Evolutionary conservation across 2,113 vertebrate genomes (phyloP), one percentile per base, ranked within the genome.

Genomic region (Chaetodon auriga): DNA sequence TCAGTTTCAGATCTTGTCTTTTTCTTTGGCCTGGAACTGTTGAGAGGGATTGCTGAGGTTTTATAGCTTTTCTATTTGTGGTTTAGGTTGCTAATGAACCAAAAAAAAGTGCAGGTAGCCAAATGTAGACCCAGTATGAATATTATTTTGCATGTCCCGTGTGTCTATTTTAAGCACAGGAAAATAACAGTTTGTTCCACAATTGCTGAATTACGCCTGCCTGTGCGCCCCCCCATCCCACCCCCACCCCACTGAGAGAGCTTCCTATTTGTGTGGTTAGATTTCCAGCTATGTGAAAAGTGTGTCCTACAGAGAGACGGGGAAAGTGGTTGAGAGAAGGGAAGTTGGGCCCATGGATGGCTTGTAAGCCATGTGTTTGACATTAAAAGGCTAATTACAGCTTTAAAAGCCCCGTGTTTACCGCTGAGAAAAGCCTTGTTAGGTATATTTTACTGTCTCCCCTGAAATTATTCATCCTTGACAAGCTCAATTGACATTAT

Each of bases 361-460:
- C 70, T 92, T 90, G 90, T 84, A 62, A 81, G 85, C 87, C 93
- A 95, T 95, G 91, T 95, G 94, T 93, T 95, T 90, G 69, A 82
- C 94, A 95, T 96, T 96, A 96, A 90, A 92, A 83, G 81, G 91
- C 94, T 95, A 95, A 96, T 96, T 95, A 87, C 91, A 93, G 91
- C 92, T 93, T 92, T 94, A 93, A 96, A 94, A 95, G 90, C 85
- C 54, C 74, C 5, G 81, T 91, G 91, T 94, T 96, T 94, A 95
- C 89, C 88, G 72, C 92, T 83, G 89, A 94, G 88, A 90, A 89
- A 92, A 87, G 84, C 91, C 93, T 95, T 91, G 92, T 95, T 95
- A 94, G 91, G 91, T 93, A 84, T 92, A 89, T 93, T 95, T 95
- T 94, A 94, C 94, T 95, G 94, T 95, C 93, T 94, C 89, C 87